These are phyloP conservation scores for Ennomos fuscantarius DNA, from an alignment of 2,888 invertebrate genomes.

Conservation along the genomic window DNA sequence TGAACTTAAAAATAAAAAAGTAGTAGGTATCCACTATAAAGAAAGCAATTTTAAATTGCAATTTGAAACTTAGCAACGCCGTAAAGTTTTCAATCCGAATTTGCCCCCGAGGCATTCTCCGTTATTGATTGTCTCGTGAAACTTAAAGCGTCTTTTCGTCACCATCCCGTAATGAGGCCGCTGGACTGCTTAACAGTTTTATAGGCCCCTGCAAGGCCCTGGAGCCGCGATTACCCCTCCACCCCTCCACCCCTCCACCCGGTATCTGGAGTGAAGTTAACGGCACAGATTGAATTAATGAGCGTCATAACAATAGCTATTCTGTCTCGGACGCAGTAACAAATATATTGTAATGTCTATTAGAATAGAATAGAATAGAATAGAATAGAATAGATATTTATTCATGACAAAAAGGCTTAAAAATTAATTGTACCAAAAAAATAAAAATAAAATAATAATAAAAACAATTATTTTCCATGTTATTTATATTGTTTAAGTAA, in stretches of 20 bases:
- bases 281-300: conserved; percentile 35
- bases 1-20: no score
- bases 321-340: conserved; percentile 21
- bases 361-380: no score
- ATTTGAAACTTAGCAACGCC: neutral
- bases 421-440: no score
- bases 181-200: conserved; percentile 16
- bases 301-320: conserved; percentile 28
- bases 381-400: no score
- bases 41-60: neutral
- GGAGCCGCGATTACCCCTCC: conserved; percentile 17
- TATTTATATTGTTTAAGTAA: neutral
- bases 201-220: neutral
- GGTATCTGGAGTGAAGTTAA: conserved; percentile 20
- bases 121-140: conserved; percentile 13
- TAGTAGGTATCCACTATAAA: no score
- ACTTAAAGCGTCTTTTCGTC: conserved; percentile 8
- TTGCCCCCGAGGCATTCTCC: neutral
- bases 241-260: neutral
- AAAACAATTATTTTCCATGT: neutral
- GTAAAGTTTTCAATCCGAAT: conserved; percentile 1
- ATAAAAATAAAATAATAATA: no score
- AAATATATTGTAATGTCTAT: neutral
- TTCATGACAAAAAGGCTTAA: no score
- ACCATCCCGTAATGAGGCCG: conserved; percentile 14